phyloP scores from a whole-genome alignment of 2,113 vertebrate genomes.

The Calonectris borealis region DNA sequence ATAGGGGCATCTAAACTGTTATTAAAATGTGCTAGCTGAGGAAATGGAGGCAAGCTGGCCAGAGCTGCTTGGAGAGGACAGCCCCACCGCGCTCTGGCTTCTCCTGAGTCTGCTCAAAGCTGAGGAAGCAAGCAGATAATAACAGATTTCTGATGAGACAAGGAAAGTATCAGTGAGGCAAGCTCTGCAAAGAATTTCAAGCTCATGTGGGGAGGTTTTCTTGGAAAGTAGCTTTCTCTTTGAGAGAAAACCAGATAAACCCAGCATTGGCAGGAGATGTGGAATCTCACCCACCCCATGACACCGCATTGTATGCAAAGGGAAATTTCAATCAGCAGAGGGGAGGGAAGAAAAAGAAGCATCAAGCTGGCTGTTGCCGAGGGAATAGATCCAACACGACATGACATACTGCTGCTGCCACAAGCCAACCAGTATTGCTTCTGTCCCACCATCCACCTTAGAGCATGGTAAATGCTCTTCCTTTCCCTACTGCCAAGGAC shows the following conservation, averaged over 20 bases:
- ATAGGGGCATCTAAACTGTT: not conserved
- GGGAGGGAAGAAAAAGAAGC: not conserved
- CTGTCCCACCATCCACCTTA: not conserved
- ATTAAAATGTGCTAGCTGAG: not conserved
- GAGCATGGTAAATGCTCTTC: not conserved
- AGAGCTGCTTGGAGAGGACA: not conserved
- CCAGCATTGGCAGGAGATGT: not conserved
- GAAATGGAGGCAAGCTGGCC: not conserved
- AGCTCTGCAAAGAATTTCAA: not conserved
- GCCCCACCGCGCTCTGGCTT: not conserved
- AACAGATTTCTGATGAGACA: not conserved
- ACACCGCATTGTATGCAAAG: not conserved
- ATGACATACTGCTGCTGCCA: not conserved
- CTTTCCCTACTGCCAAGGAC: not conserved
- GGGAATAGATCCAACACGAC: not conserved
- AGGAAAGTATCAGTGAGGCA: not conserved
- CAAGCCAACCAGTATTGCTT: not conserved
- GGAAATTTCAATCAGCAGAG: not conserved
- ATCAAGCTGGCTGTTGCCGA: not conserved
- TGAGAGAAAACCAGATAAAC: not conserved
- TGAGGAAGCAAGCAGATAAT: not conserved
- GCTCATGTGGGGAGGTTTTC: not conserved
- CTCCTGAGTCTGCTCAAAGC: not conserved
- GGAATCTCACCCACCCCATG: not conserved
- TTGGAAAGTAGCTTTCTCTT: not conserved